Conservation (phyloP, 2,113 vertebrate species). For the Motacilla alba region DNA sequence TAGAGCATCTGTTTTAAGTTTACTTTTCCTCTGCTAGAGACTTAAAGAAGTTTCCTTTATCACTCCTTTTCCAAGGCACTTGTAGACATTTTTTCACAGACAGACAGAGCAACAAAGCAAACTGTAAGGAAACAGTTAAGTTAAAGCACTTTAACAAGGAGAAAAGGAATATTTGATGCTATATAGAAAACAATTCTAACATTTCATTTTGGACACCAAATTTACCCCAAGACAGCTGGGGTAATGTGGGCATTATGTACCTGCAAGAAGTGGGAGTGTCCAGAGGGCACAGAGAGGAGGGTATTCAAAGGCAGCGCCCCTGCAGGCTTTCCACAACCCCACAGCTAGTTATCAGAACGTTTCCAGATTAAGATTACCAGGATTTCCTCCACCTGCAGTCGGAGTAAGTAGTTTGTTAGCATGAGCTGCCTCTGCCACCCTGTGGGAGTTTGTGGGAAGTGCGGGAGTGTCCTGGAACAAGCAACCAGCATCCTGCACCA, state of each 20-base stretch:
- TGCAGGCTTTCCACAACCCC: neutral
- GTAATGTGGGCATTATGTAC: fast-evolving
- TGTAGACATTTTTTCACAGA: neutral
- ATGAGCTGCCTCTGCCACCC: constrained; percentile 33
- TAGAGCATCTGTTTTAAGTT: neutral
- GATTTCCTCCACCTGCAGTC: neutral
- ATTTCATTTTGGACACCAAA: neutral
- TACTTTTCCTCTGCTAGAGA: neutral
- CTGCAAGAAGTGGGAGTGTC: neutral
- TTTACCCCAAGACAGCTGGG: neutral
- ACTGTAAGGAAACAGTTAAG: neutral
- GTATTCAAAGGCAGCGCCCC: fast-evolving
- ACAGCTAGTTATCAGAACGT: fast-evolving
- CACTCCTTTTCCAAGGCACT: neutral
- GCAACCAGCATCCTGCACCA: fast-evolving
- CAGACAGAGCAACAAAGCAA: neutral
- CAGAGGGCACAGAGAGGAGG: neutral
- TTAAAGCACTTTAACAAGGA: neutral
- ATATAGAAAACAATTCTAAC: neutral
- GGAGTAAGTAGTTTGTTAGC: neutral
- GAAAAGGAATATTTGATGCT: neutral
- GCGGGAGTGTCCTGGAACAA: neutral
- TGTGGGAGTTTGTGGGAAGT: neutral
- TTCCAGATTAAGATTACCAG: neutral
- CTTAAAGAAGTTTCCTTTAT: neutral